Base-by-base conservation (phyloP, 2,113 vertebrate species). In the Clarias macrocephalus region DNA sequence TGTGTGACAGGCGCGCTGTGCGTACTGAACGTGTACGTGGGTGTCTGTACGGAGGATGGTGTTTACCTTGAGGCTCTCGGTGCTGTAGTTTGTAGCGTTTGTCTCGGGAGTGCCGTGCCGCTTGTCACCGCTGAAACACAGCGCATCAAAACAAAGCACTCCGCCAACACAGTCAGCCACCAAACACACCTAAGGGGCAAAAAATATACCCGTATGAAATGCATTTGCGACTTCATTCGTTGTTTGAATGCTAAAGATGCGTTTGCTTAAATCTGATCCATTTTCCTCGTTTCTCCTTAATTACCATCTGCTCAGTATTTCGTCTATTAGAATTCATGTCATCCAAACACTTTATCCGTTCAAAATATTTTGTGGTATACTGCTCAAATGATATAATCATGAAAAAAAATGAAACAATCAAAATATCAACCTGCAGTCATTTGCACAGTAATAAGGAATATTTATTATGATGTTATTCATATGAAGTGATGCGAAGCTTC, bases 81-180 rank as follows among this genome's bases (percentile, higher is more conserved):
- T 90, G 52, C 90, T 90, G 82, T 86, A 73, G 73, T 85, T 86
- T 2, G 28, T 81, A 65, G 59, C 68, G 37, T 97, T 98, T 90
- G 96, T 94, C 23, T 97, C 90, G 0, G 97, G 97, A 86, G 97
- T 97, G 66, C 97, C 94, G 19, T 97, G 96, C 88, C 97, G 99
- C 95, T 97, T 99, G 95, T 96, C 97, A 88, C 93, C 96, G 93
- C 97, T 97, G 91, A 94, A 97, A 94, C 98, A 99, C 90, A 99
- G 95, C 76, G 97, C 97, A 89, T 99, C 98, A 83, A 99, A 99
- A 87, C 97, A 98, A 91, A 99, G 90, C 89, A 99, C 98, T 90
- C 98, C 98, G 84, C 98, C 98, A 60, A 99, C 96, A 73, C 97
- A 99, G 95, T 99, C 98, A 60, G 98, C 98, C 28, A 99, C 96